Evolutionary conservation across 1,140 invertebrate species (phyloP), one percentile per base, ranked within the genome.

Genomic region (Drosophila pseudoobscura): DNA sequence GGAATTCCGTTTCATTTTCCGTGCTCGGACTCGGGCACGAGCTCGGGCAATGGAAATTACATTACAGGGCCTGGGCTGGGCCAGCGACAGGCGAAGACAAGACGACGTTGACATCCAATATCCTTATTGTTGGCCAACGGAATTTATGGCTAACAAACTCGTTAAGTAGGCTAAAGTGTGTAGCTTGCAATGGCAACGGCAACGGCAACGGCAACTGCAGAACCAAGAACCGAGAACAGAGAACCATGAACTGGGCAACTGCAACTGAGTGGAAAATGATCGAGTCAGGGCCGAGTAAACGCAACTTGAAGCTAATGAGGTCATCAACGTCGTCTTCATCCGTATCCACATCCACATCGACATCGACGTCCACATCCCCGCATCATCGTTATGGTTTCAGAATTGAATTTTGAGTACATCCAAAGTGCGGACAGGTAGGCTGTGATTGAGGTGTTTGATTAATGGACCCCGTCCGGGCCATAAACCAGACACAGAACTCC

Each of bases 141-240:
- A 88, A 88, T 88, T 85, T 85, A 75, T 88, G 70, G 75, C 83
- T 66, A 83, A 83, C 83, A 85, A 82, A 78, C 78, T 88, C 70
- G 78, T 78, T 71, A 75, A 70, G 82, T 88, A 62, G 83, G 61
- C 58, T 83, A 76, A 78, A 83, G 59, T 83, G 65, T 77, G 54
- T 56, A 45, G 63, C 45, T 51, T 51, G 63, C 60, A 39, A 17
- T 22, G 31, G 31, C 17, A 53, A 6, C 31, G 11, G 20, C 24
- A 24, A 24, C 24, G 24, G 24, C 24, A 29, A 17, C 22, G 31
- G 31, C 17, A 53, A 6, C 51, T 17, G 20, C 51, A 35, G 8
- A 13, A 11, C 31, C 31, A 35, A 35, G 31, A 2, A 3, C 9
- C 9, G 3, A 11, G 9, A 35, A 3, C 9, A 8, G 11, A 35